Evolutionary conservation across 1,140 invertebrate species (phyloP), one percentile per base, ranked within the genome.

Genomic region (Zelostemma sp.): DNA sequence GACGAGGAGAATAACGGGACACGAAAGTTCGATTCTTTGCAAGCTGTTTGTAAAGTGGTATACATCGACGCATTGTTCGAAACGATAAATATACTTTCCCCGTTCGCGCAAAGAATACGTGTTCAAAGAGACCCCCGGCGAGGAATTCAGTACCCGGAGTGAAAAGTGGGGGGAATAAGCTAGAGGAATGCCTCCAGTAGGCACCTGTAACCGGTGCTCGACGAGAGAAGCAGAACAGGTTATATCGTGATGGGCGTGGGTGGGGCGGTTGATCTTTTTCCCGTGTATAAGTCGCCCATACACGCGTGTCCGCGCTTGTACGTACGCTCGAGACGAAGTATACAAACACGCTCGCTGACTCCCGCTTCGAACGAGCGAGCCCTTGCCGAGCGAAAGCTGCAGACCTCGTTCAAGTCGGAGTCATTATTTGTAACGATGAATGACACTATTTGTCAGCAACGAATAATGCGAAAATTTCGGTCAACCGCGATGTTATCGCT

Each of bases 141-240:
- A 70, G 47, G 63, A 67, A 67, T 63, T 57, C 50, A 53, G 48
- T 50, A 54, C 53, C 47, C 14, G 68, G 58, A 45, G 72, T 50
- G 48, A 47, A 46, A 45, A 40, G 46, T 15, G 50, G 31, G 50
- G 40, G 50, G 33, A 38, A 14, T 11, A 18, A 11, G 19, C 65
- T 72, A 56, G 76, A 78, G 77, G 79, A 81, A 81, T 80, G 80
- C 80, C 77, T 77, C 72, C 62, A 73, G 77, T 70, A 81, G 80
- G 81, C 81, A 83, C 81, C 81, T 83, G 81, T 83, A 83, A 80
- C 79, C 75, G 72, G 72, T 73, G 74, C 79, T 76, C 78, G 69
- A 78, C 60, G 75, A 59, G 61, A 77, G 79, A 73, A 80, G 78
- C 77, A 78, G 81, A 81, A 81, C 80, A 81, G 80, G 81, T 81